Conservation (phyloP, 2,888 invertebrate genomes). For the Xestia sexstrigata region DNA sequence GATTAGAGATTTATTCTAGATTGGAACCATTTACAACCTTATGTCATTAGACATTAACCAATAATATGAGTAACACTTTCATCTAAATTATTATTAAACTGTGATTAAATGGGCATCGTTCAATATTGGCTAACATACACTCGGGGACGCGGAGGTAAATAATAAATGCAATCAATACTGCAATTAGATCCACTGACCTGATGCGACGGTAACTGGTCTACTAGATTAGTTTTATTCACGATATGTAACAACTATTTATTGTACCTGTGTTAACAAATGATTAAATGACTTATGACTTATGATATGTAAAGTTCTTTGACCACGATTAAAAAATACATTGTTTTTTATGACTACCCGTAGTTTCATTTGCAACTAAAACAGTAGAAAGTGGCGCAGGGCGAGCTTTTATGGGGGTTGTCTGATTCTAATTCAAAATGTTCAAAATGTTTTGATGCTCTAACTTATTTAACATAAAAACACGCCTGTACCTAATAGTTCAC, state of each 20-base stretch:
- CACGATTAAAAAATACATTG: neutral
- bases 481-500: too few species aligned
- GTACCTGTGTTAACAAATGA: too few species aligned
- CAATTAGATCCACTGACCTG: constrained; percentile 18
- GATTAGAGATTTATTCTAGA: neutral
- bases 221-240: neutral
- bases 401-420: neutral
- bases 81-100: constrained; percentile 14
- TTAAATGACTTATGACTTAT: too few species aligned
- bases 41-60: neutral
- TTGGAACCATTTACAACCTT: neutral
- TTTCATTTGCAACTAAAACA: neutral
- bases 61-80: neutral
- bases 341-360: neutral
- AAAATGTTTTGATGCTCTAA: neutral
- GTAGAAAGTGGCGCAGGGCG: too few species aligned
- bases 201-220: neutral
- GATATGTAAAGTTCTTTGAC: neutral
- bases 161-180: constrained; percentile 47
- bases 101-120: neutral
- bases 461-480: too few species aligned
- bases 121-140: constrained; percentile 1
- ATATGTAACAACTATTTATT: too few species aligned
- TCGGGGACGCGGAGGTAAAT: constrained; percentile 17
- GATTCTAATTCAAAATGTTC: neutral